These are phyloP conservation scores for Galerucella pusilla DNA, from an alignment of 2,888 invertebrate species.

Conservation along the genomic window DNA sequence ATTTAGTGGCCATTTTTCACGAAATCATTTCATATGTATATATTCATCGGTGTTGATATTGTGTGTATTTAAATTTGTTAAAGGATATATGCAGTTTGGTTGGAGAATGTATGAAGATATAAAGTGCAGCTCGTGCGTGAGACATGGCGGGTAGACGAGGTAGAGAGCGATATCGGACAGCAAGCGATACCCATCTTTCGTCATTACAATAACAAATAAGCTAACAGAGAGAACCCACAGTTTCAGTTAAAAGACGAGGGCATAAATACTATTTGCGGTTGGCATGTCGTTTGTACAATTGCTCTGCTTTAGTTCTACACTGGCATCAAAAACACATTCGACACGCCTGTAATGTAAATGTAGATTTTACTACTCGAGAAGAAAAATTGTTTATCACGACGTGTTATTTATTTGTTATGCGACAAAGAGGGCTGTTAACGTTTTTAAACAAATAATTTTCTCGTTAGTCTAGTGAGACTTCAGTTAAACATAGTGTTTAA, in stretches of 20 bases:
- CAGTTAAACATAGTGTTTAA: too few relatives aligned
- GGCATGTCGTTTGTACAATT: constrained; percentile 34
- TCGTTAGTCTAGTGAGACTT: background rate
- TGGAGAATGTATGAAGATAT: constrained; percentile 56
- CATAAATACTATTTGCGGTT: constrained; percentile 56
- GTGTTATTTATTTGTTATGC: constrained; percentile 2
- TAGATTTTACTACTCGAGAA: constrained; percentile 6
- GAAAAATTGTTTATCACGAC: constrained; percentile 11
- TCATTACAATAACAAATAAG: constrained; percentile 66
- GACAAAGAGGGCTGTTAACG: background rate
- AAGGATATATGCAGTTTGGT: constrained; percentile 36
- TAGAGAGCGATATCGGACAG: constrained; percentile 61
- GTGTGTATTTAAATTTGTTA: constrained; percentile 46
- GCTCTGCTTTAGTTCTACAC: constrained; percentile 31
- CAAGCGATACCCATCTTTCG: constrained; percentile 62
- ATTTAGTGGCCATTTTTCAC: constrained; percentile 14
- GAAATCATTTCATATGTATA: constrained; percentile 35
- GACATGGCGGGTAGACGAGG: constrained; percentile 61
- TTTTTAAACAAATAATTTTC: background rate
- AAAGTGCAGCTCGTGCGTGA: constrained; percentile 55
- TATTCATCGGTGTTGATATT: constrained; percentile 39
- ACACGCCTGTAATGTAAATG: constrained; percentile 13
- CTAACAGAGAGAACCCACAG: constrained; percentile 61
- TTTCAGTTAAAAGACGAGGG: constrained; percentile 57
- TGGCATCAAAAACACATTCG: constrained; percentile 22